Conservation (phyloP, 2,797 vertebrate genomes). For the Sitta carolinensis region DNA sequence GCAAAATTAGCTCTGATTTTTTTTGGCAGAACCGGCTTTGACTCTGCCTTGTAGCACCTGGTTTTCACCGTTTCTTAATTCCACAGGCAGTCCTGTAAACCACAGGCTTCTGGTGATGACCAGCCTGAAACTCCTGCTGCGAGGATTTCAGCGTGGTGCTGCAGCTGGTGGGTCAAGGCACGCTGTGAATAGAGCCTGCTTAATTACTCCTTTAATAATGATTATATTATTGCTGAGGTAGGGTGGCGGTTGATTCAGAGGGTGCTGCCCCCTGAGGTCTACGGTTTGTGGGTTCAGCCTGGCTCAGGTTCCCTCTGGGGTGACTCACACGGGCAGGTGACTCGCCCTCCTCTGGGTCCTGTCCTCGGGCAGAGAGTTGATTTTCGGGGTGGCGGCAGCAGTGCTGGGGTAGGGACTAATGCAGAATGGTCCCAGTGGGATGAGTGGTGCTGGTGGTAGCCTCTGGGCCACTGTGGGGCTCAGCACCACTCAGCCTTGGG, state of each 20-base stretch:
- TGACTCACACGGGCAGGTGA: background rate
- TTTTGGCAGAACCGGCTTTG: fast-evolving
- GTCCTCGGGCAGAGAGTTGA: background rate
- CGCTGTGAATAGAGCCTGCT: background rate
- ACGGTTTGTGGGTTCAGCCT: background rate
- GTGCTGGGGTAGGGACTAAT: background rate
- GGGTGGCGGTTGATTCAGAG: fast-evolving
- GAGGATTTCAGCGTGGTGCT: fast-evolving
- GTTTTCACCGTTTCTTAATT: fast-evolving
- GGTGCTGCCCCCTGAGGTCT: background rate
- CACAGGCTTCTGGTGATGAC: fast-evolving
- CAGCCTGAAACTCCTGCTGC: background rate
- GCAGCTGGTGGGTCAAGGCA: background rate
- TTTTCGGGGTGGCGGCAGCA: background rate
- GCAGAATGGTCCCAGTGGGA: background rate
- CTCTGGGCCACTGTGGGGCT: background rate
- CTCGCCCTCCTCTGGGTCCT: fast-evolving
- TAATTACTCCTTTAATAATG: background rate
- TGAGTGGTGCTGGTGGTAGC: fast-evolving
- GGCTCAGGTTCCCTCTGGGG: fast-evolving
- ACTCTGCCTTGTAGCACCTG: fast-evolving
- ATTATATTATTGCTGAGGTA: fast-evolving
- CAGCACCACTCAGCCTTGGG: fast-evolving
- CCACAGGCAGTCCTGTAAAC: fast-evolving
- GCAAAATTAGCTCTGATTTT: fast-evolving